Base-by-base conservation (phyloP, 2,113 vertebrate genomes). In the Pantherophis guttatus region DNA sequence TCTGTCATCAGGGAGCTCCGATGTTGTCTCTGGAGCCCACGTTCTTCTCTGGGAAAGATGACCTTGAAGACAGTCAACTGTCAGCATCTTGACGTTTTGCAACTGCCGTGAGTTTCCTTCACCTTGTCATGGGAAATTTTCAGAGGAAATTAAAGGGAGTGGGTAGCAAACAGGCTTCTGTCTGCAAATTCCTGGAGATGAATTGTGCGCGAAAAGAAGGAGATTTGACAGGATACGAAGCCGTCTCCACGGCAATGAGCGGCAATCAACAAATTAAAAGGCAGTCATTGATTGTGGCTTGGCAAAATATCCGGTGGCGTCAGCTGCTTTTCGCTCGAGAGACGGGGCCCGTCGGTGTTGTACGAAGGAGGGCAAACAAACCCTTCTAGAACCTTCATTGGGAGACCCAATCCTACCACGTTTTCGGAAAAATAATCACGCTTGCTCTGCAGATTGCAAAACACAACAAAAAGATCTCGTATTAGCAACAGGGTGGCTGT, bases 121-220 rank as follows among this genome's bases (percentile, higher is more conserved):
- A 29, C 9, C 2, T 39, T 70, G 52, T 52, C 87, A 29, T 13
- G 0, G 10, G 91, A 48, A 75, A 88, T 48, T 55, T 26, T 26
- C 21, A 26, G 33, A 26, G 8, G 62, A 86, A 57, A 50, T 4
- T 48, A 62, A 52, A 91, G 15, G 87, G 62, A 23, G 94, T 93
- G 93, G 95, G 91, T 95, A 90, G 54, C 70, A 96, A 93, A 52
- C 91, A 75, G 93, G 92, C 96, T 96, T 97, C 96, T 54, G 86
- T 95, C 95, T 91, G 52, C 93, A 85, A 89, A 94, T 58, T 95
- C 95, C 93, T 93, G 33, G 88, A 91, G 95, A 94, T 91, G 94
- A 92, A 92, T 94, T 90, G 92, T 92, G 96, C 89, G 86, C n/a
- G 75, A 48, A 92, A 94, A 81, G 94, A 55, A 59, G 8, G 94